Base-by-base conservation (phyloP, 2,888 invertebrate species). In the Spisula solida region DNA sequence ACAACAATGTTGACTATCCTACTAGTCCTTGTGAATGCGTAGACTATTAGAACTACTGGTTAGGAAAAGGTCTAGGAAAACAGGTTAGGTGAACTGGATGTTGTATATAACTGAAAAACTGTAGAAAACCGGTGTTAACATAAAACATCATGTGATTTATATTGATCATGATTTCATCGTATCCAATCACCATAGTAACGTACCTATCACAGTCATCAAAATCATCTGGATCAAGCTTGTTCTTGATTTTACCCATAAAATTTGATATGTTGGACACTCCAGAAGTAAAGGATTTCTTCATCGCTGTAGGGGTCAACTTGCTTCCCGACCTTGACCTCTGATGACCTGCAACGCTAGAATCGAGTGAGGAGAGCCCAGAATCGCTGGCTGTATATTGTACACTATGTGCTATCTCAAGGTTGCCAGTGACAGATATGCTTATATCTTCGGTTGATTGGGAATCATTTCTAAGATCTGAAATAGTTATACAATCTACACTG, bases 181-280 rank as follows among this genome's bases (percentile, higher is more conserved):
- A 31, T 12, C 18, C 10, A 2, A 78, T 75, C 16, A 31, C 75
- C 75, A 75, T 75, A 31, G 34, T 34, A 29, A 84, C 85, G 25
- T 82, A 89, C 90, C 85, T 88, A 66, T 98, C 98, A 95, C 98
- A 98, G 84, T 98, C 97, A 89, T 98, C 98, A 29, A 86, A 90
- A 82, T 95, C 95, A 75, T 95, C 94, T 25, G 92, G 93, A 56
- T 94, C 94, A 47, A 94, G 92, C 47, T 94, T 95, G 78, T 95
- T 94, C 86, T 95, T 96, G 41, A 96, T 91, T 87, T 94, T 95
- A 87, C 95, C 96, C 98, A 97, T n/a, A 98, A 98, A 92, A 0
- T 98, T 98, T 85, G 98, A 98, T 97, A 98, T 98, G 0, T 98
- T 98, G 85, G 98, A 98, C 97, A 98, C 98, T 60, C 98, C 97